Conservation (phyloP, 2,888 invertebrate species). For the Parnassius smintheus region DNA sequence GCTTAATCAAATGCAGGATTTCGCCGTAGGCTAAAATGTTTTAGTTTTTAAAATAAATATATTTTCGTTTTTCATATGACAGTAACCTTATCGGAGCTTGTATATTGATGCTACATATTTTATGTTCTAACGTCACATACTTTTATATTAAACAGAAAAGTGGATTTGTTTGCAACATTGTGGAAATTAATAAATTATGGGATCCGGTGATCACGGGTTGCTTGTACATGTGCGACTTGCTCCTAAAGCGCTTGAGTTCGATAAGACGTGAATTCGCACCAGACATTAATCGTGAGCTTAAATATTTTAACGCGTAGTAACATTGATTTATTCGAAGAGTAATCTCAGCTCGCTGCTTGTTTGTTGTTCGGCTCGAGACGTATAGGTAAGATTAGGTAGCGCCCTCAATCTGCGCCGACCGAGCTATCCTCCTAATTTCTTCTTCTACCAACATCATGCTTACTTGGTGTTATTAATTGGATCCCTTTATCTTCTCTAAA, state of each 20-base stretch:
- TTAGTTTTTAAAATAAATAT: slow-evolving; percentile 1
- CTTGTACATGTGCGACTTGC: slow-evolving; percentile 48
- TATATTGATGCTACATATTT: slow-evolving; percentile 2
- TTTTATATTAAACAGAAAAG: slow-evolving; percentile 2
- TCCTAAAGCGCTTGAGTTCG: slow-evolving; percentile 47
- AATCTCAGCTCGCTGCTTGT: slow-evolving; percentile 78
- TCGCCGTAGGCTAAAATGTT: slow-evolving; percentile 9
- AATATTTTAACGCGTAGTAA: slow-evolving; percentile 80
- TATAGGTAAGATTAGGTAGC: slow-evolving; percentile 72
- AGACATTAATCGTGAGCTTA: slow-evolving; percentile 78
- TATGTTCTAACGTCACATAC: slow-evolving; percentile 14
- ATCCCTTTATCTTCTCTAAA: slow-evolving; percentile 39
- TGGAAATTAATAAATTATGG: slow-evolving; percentile 44
- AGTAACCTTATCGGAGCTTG: slow-evolving; percentile 8
- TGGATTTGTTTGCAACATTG: slow-evolving; percentile 37
- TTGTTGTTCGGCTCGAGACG: slow-evolving; percentile 76
- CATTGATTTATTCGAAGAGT: slow-evolving; percentile 79
- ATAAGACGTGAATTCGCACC: slow-evolving; percentile 62
- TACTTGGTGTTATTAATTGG: slow-evolving; percentile 55
- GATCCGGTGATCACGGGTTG: slow-evolving; percentile 44
- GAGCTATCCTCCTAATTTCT: slow-evolving; percentile 45
- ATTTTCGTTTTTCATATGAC: no score
- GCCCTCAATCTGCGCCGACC: slow-evolving; percentile 54
- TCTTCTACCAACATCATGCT: slow-evolving; percentile 46
- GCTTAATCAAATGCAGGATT: slow-evolving; percentile 11